Evolutionary conservation across 2,113 vertebrate species (phyloP).

Genomic region (Synchiropus splendidus): DNA sequence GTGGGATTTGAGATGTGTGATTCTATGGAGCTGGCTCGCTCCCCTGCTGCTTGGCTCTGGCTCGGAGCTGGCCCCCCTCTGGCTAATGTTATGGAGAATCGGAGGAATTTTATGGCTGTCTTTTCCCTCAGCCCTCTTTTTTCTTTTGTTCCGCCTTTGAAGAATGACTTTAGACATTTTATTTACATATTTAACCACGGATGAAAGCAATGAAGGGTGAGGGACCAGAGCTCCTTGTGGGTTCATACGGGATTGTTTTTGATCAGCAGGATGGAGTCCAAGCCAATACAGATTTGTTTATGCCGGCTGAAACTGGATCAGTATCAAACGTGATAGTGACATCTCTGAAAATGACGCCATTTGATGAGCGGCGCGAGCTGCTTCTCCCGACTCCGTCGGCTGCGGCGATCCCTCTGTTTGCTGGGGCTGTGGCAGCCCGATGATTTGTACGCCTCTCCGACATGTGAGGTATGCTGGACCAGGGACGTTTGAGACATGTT

Average conservation of each 20-base stretch:
- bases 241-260: slow-evolving; percentile 76
- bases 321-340: slow-evolving; percentile 30
- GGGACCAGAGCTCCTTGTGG: slow-evolving; percentile 74
- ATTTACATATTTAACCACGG: slow-evolving; percentile 99
- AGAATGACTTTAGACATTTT: slow-evolving; percentile 99
- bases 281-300: slow-evolving; percentile 60
- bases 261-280: slow-evolving; percentile 84
- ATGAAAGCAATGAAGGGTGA: slow-evolving; percentile 81
- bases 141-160: slow-evolving; percentile 99
- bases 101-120: slow-evolving; percentile 99
- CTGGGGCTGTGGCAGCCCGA: slow-evolving; percentile 5
- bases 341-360: slow-evolving; percentile 29
- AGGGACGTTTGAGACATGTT: slow-evolving; percentile 65
- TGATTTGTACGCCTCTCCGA: slow-evolving; percentile 41
- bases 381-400: too few relatives aligned
- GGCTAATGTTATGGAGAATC: slow-evolving; percentile 97
- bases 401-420: slow-evolving; percentile 28
- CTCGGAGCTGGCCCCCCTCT: slow-evolving; percentile 89
- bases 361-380: too few relatives aligned
- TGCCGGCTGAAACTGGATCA: slow-evolving; percentile 44
- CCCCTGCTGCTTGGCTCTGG: slow-evolving; percentile 89
- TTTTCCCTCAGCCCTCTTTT: slow-evolving; percentile 85
- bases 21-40: slow-evolving; percentile 75
- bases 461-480: slow-evolving; percentile 60
- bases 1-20: slow-evolving; percentile 89